Conservation (phyloP, 53 echinoderm and acorn worm species). For the Hippasteria phrygiana region DNA sequence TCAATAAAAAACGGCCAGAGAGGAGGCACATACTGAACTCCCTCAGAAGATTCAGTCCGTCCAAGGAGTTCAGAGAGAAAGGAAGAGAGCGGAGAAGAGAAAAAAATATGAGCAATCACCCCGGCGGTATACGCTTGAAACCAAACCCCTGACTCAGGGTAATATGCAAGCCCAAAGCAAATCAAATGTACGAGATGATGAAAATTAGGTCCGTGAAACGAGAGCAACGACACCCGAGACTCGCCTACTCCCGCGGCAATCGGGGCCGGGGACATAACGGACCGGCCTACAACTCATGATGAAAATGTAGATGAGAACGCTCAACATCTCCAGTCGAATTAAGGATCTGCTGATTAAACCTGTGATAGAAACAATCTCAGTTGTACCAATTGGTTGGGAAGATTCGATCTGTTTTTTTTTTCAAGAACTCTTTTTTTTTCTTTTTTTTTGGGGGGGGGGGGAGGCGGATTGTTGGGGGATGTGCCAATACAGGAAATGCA, state of each 20-base stretch:
- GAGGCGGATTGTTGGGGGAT: too few species aligned
- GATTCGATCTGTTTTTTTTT: too few species aligned
- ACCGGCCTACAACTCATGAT: neutral
- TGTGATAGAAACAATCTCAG: neutral
- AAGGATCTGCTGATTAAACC: slow-evolving; percentile 36
- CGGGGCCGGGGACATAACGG: neutral
- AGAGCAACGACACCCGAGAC: slow-evolving; percentile 57
- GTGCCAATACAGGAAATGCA: too few species aligned
- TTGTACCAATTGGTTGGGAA: neutral
- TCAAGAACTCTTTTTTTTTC: too few species aligned
- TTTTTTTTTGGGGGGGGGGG: too few species aligned
- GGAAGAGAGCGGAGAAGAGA: neutral
- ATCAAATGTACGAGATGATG: slow-evolving; percentile 44
- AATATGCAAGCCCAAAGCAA: slow-evolving; percentile 58
- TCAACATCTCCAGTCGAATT: slow-evolving; percentile 42
- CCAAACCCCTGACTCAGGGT: slow-evolving; percentile 55
- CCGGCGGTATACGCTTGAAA: slow-evolving; percentile 16
- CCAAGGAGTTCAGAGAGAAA: neutral
- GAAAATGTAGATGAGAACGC: slow-evolving; percentile 22
- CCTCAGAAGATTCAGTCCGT: neutral
- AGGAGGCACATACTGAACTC: neutral
- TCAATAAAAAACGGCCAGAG: slow-evolving; percentile 7
- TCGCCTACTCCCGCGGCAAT: slow-evolving; percentile 16
- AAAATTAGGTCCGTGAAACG: slow-evolving; percentile 65
- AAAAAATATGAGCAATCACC: slow-evolving; percentile 32